Evolutionary conservation across 2,113 vertebrate species (phyloP).

Genomic region (Pedetes capensis): DNA sequence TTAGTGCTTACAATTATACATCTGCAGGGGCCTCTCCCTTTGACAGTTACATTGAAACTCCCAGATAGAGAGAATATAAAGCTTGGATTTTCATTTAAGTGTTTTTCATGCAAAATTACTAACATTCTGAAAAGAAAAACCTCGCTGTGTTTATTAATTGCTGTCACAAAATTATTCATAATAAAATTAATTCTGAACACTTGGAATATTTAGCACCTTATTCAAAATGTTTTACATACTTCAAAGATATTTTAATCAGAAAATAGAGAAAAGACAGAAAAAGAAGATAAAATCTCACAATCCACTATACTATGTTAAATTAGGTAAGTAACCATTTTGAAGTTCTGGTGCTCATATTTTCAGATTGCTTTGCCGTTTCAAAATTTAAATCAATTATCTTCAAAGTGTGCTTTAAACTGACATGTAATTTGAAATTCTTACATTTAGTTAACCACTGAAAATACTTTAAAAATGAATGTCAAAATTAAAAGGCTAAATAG

Average conservation of each 20-base stretch:
- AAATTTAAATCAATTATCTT: conserved; percentile 3
- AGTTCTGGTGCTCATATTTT: neutral
- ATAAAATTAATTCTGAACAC: conserved; percentile 38
- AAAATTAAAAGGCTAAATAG: neutral
- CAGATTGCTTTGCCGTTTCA: neutral
- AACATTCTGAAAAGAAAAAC: neutral
- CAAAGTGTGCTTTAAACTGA: neutral
- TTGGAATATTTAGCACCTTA: neutral
- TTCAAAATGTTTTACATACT: neutral
- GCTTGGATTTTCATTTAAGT: neutral
- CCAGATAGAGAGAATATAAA: neutral
- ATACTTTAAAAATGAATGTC: neutral
- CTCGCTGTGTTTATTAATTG: neutral
- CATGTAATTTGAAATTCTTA: neutral
- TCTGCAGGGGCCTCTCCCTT: neutral
- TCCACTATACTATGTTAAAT: neutral
- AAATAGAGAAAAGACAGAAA: neutral
- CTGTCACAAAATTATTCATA: neutral
- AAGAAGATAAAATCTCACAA: neutral
- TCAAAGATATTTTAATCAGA: neutral
- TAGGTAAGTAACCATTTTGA: neutral
- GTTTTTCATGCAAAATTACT: neutral
- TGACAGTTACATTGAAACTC: neutral
- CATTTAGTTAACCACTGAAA: neutral
- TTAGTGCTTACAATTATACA: neutral